Conservation (phyloP, 2,113 vertebrate species). For the Tachycineta bicolor region DNA sequence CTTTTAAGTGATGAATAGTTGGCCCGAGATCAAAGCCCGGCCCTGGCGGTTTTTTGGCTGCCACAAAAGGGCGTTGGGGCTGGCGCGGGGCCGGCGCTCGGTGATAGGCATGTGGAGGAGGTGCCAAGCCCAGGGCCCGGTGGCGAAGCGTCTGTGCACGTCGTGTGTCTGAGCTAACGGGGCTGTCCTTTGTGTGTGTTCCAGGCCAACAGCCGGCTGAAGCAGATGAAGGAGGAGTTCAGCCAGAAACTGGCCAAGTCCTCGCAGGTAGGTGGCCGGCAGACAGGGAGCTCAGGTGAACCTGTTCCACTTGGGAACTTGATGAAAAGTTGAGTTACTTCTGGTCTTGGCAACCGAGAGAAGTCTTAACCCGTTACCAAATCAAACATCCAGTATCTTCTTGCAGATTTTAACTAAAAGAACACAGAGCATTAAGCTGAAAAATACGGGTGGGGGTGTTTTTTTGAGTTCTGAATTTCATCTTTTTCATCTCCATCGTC, state of each 20-base stretch:
- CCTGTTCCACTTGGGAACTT: not conserved
- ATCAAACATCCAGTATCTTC: not conserved
- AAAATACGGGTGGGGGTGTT: not conserved
- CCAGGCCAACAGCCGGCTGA: conserved; percentile 87
- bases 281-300: not conserved
- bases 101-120: conserved; percentile 79
- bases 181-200: conserved; percentile 73
- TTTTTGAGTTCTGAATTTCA: not conserved
- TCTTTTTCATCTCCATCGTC: not conserved
- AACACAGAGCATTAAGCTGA: not conserved
- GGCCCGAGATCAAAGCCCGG: conserved; percentile 87
- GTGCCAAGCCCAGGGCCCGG: conserved; percentile 81
- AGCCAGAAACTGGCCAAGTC: conserved; percentile 84
- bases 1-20: conserved; percentile 94
- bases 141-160: conserved; percentile 71
- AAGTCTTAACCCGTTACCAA: not conserved
- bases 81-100: conserved; percentile 78
- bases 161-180: conserved; percentile 75
- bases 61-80: conserved; percentile 80
- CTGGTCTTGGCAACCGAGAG: not conserved
- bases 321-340: not conserved
- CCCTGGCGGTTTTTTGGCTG: conserved; percentile 82
- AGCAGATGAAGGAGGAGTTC: conserved; percentile 88
- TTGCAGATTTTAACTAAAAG: not conserved
- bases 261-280: conserved; percentile 85